These are phyloP conservation scores for Taxidea taxus DNA, from an alignment of 2,113 vertebrate species.

Conservation along the genomic window DNA sequence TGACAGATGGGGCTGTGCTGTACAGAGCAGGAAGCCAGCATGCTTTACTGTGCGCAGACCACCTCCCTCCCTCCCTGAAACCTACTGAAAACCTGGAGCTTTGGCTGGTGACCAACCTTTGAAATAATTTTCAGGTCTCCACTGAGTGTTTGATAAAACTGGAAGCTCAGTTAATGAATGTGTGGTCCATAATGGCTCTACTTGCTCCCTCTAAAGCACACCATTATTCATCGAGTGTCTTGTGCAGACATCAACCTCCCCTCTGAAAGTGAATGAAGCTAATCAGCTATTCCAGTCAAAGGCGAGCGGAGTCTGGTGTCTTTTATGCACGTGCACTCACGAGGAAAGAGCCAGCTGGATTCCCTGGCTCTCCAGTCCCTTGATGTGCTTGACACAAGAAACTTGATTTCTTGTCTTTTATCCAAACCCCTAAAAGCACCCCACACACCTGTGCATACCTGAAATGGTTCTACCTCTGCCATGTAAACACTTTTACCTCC, in stretches of 20 bases:
- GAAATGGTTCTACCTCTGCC: fast-evolving
- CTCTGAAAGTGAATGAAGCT: background rate
- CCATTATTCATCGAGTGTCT: fast-evolving
- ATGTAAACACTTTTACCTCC: background rate
- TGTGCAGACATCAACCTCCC: background rate
- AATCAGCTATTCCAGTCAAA: fast-evolving
- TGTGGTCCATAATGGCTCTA: background rate
- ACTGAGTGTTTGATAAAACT: too few species aligned
- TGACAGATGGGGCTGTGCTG: background rate
- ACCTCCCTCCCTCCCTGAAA: background rate
- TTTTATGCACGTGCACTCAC: fast-evolving
- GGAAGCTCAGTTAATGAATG: background rate
- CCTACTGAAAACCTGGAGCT: background rate
- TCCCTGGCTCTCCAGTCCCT: background rate
- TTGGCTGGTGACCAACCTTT: too few species aligned
- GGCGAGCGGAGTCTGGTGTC: fast-evolving
- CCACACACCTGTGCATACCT: fast-evolving
- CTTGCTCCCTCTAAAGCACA: too few species aligned
- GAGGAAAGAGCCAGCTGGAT: fast-evolving
- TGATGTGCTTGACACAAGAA: too few species aligned
- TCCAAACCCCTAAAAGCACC: background rate
- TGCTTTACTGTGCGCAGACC: fast-evolving
- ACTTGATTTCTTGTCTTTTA: background rate
- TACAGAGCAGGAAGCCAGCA: background rate
- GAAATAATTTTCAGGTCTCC: too few species aligned